A percentile compares a stretch with the other conserved stretches of the same genome.
Evolutionary conservation across 2,888 invertebrate genomes (phyloP).

Genomic region (Alloplasta piceator): DNA sequence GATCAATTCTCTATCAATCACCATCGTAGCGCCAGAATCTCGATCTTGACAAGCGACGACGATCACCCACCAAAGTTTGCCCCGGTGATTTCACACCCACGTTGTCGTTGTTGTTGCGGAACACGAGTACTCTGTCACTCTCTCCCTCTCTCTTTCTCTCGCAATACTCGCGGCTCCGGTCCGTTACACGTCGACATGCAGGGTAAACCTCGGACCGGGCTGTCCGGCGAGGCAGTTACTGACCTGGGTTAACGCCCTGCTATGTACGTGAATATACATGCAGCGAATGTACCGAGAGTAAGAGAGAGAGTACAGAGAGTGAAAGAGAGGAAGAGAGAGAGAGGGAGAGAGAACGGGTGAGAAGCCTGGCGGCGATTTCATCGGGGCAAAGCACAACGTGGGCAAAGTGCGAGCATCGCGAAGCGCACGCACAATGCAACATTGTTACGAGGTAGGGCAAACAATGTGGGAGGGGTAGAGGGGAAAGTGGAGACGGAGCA

Average conservation of each 20-base stretch:
- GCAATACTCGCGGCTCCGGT: constrained; percentile 37
- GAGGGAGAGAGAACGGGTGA: constrained; percentile 5
- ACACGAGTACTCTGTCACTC: background rate
- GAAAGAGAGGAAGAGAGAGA: constrained; percentile 14
- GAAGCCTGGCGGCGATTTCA: constrained; percentile 31
- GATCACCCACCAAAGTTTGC: too few relatives aligned
- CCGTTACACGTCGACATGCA: constrained; percentile 49
- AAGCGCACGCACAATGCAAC: constrained; percentile 74
- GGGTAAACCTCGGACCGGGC: constrained; percentile 47
- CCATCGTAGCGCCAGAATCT: background rate
- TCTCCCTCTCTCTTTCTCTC: constrained; percentile 2
- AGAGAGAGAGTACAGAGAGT: background rate
- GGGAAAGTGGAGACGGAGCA: background rate
- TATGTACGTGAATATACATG: constrained; percentile 47
- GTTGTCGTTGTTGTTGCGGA: constrained; percentile 20
- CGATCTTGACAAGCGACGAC: background rate
- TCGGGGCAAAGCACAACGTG: constrained; percentile 38
- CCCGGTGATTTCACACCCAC: constrained; percentile 26
- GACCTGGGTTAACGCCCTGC: constrained; percentile 80
- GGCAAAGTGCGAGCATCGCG: constrained; percentile 42
- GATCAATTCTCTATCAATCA: background rate
- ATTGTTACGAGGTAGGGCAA: constrained; percentile 71
- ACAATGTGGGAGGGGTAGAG: background rate
- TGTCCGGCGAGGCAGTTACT: constrained; percentile 74
- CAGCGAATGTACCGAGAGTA: constrained; percentile 32